Evolutionary conservation across 2,888 invertebrate species (phyloP), one percentile per base, ranked within the genome.

Genomic region (Polietes domitor): DNA sequence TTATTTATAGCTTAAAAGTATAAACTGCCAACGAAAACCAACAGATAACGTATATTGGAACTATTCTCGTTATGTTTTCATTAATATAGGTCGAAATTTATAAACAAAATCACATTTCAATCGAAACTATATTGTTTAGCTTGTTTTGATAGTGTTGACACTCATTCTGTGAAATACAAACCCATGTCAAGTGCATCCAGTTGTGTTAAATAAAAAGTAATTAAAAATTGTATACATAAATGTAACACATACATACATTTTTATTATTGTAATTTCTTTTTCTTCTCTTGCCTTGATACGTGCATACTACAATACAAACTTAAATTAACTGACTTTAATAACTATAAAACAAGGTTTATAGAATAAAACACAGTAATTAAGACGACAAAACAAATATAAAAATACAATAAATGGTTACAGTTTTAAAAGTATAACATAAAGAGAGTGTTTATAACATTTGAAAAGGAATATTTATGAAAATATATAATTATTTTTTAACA

Each of bases 161-260:
- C n/a, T n/a, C n/a, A n/a, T n/a, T n/a, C n/a, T n/a, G n/a, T n/a
- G n/a, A n/a, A n/a, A n/a, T n/a, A n/a, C n/a, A n/a, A n/a, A n/a
- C n/a, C n/a, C n/a, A n/a, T n/a, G n/a, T n/a, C n/a, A 32, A 6
- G 32, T 32, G 32, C 32, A 32, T 32, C 32, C 9, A 4, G 32
- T 6, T 32, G 4, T 47, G 7, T 47, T 47, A 5, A 47, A 47
- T 15, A 53, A 53, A 53, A 53, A n/a, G 17, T 53, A 53, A 17
- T 53, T n/a, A 3, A 17, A 17, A 17, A 53, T 17, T 6, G 15
- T 55, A 55, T 21, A 55, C 21, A 55, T 21, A 55, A 55, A 55
- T 55, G 55, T 55, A 55, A 21, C 55, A 50, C 50, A 50, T 50
- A 50, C 55, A 55, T 21, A 55, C 55, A 15, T 55, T 55, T 32